phyloP scores from a whole-genome alignment of 92 coral and sea anemone genomes.

The Galaxea fascicularis region DNA sequence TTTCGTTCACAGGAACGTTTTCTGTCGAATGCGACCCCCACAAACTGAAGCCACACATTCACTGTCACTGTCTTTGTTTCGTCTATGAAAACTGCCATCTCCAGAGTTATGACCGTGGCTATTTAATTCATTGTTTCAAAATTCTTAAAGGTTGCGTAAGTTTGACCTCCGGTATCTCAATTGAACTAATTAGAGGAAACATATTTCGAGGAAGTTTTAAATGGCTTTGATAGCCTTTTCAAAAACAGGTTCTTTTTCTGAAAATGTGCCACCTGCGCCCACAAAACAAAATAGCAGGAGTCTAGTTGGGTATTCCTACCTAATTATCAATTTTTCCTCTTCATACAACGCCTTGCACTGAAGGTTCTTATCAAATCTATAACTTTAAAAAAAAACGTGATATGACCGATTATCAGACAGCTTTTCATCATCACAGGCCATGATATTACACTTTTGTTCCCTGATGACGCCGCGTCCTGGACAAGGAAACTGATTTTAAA shows the following conservation, averaged over 20 bases:
- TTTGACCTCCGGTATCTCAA: slow-evolving; percentile 2
- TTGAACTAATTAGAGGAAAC: slow-evolving; percentile 2
- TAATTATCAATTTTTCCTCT: no score
- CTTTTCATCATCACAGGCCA: no score
- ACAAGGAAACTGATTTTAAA: no score
- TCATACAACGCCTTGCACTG: no score
- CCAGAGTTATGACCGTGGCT: neutral
- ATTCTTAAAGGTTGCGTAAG: neutral
- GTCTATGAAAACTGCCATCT: neutral
- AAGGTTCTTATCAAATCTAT: no score
- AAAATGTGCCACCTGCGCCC: neutral
- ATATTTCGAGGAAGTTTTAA: neutral
- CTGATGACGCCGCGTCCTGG: no score
- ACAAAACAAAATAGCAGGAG: neutral
- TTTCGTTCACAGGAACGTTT: no score
- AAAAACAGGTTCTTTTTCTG: neutral
- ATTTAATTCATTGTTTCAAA: neutral
- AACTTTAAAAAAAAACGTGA: no score
- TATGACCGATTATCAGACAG: no score
- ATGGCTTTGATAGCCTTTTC: neutral
- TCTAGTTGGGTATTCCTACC: neutral
- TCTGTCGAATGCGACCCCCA: no score
- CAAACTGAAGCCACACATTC: neutral
- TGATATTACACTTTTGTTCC: no score
- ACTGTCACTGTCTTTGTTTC: neutral